Evolutionary conservation across 2,797 vertebrate species (phyloP), one percentile per base, ranked within the genome.

Genomic region (Morelia viridis): DNA sequence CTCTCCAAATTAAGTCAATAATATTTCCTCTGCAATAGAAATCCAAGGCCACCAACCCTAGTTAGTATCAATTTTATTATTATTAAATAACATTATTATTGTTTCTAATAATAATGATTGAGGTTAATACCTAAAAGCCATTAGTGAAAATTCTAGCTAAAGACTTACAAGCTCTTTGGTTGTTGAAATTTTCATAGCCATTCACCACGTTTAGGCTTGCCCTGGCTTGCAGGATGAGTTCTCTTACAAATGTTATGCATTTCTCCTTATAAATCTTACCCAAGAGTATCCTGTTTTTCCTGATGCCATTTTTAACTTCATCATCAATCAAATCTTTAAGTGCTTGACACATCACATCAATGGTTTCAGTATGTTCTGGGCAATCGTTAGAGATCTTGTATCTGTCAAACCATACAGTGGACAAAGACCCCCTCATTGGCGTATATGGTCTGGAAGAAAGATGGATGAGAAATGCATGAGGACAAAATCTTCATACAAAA

Each of bases 381-480:
- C 97, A 97, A 65, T 99, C 97, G 26, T 93, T 96, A 13, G 97
- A 98, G 95, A 99, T 98, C 97, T 98, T 98, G 88, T 97, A 93
- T 35, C 98, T 98, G 96, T 99, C 98, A 96, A 99, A 99, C 98
- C 98, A 99, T 84, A 99, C 98, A 10, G 97, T 98, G 91, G 98
- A 98, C 93, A 96, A 85, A 46, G 96, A 96, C 93, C 98, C 98
- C 92, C 96, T 96, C 98, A 98, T 97, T 1, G 98, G 98, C 85
- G 98, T 99, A 93, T 99, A 99, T 0, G 98, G 98, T 93, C 98
- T 99, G 93, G 83, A 87, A 85, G 85, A 93, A 86, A 89, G 28
- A 85, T 87, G 85, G 0, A 94, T 94, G 94, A 95, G 88, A 7
- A 28, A 95, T 87, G 28, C 2, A 41, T 62, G 91, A 62, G 17